phyloP scores from a whole-genome alignment of 1,140 invertebrate species.

The Rhynchophorus ferrugineus region DNA sequence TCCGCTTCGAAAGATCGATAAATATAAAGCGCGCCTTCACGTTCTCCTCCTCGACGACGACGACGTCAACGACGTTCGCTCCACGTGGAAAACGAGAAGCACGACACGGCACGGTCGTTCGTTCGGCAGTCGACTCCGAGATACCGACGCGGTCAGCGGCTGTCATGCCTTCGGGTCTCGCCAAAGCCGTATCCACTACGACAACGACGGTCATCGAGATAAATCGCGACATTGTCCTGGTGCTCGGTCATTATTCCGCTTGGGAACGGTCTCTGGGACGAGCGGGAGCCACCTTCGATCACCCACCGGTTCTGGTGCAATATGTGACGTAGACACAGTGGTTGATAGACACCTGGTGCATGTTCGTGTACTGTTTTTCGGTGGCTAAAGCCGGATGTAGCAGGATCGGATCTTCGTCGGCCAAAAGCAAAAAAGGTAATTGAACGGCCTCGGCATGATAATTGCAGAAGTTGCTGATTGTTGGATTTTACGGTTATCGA shows the following conservation, averaged over 20 bases:
- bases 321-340: neutral
- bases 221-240: neutral
- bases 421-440: neutral
- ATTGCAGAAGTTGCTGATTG: too few relatives aligned
- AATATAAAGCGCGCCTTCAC: neutral
- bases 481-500: too few relatives aligned
- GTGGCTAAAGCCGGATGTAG: constrained; percentile 1
- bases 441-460: too few relatives aligned
- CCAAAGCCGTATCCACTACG: neutral
- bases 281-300: too few relatives aligned
- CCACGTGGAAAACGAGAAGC: too few relatives aligned
- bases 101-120: too few relatives aligned
- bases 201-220: neutral
- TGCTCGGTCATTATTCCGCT: too few relatives aligned
- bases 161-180: neutral
- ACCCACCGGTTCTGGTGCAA: too few relatives aligned
- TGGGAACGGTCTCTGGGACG: too few relatives aligned
- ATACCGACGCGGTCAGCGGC: neutral
- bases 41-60: too few relatives aligned
- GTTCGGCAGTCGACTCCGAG: neutral
- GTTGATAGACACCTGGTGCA: neutral
- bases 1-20: neutral
- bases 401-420: constrained; percentile 2
- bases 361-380: constrained; percentile 2
- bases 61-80: too few relatives aligned